Percentiles rank a stretch among this genome's conserved stretches.
Evolutionary conservation across 2,797 vertebrate genomes (phyloP).

Genomic region (Spondyliosoma cantharus): DNA sequence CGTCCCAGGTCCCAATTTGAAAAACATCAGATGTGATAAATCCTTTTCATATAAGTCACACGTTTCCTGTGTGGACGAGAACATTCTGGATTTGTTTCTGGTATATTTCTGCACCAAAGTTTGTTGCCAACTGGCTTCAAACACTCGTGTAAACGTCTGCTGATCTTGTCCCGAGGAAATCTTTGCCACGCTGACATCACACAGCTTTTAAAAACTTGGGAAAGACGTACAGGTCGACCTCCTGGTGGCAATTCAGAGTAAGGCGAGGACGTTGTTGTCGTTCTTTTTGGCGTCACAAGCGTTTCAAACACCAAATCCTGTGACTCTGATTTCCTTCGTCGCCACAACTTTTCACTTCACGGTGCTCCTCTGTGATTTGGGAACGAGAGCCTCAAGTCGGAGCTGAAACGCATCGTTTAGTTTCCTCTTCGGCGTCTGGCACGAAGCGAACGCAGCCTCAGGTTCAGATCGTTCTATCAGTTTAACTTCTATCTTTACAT

Average conservation of each 20-base stretch:
- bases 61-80: neutral
- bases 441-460: neutral
- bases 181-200: neutral
- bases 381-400: neutral
- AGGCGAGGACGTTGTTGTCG: neutral
- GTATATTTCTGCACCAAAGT: neutral
- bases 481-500: conserved; percentile 10
- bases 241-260: neutral
- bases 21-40: no score
- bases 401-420: neutral
- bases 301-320: neutral
- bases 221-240: neutral
- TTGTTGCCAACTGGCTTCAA: neutral
- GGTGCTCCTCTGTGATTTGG: neutral
- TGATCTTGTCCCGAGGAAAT: neutral
- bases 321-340: neutral
- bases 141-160: neutral
- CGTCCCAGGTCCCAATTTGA: no score
- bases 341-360: no score
- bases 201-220: neutral
- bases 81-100: neutral
- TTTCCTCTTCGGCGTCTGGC: neutral
- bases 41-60: neutral
- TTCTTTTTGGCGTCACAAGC: neutral
- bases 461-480: conserved; percentile 23